A percentile compares a stretch with the other conserved stretches of the same genome.
These are phyloP conservation scores for zebrafish (Danio rerio) DNA, from an alignment of 2,113 vertebrate genomes.

Conservation along the genomic window DNA sequence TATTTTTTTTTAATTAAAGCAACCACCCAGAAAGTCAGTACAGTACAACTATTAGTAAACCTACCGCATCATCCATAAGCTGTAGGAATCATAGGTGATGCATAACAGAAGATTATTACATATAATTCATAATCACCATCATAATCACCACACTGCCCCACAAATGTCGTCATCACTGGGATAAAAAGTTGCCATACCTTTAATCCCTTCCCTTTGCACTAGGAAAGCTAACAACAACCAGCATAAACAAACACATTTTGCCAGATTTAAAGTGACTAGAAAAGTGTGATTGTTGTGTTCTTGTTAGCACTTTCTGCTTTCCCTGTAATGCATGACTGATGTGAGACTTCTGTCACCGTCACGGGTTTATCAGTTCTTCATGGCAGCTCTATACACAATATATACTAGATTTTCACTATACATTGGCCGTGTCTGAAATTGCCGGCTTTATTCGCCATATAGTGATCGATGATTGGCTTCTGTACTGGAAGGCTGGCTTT, in stretches of 20 bases:
- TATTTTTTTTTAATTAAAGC: not conserved
- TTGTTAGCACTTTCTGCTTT: not conserved
- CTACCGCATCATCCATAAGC: not conserved
- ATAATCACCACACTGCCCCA: constrained; percentile 7
- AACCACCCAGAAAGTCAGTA: not conserved
- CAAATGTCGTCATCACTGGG: not conserved
- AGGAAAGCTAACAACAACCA: not conserved
- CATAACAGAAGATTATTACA: not conserved
- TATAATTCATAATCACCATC: not conserved
- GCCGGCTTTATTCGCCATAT: too few species aligned
- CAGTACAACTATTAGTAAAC: not conserved
- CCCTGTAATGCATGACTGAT: not conserved
- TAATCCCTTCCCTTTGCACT: not conserved
- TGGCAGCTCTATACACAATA: not conserved
- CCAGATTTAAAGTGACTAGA: not conserved
- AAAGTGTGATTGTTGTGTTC: not conserved
- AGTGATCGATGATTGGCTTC: too few species aligned
- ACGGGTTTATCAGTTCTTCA: not conserved
- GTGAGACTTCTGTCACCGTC: not conserved
- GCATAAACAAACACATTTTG: not conserved
- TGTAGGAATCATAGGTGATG: not conserved
- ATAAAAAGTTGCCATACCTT: not conserved
- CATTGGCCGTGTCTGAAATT: too few species aligned
- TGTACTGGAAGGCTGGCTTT: too few species aligned
- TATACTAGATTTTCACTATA: not conserved